Evolutionary conservation across 2,888 invertebrate species (phyloP).

Genomic region (Sinhomidia bicolor): DNA sequence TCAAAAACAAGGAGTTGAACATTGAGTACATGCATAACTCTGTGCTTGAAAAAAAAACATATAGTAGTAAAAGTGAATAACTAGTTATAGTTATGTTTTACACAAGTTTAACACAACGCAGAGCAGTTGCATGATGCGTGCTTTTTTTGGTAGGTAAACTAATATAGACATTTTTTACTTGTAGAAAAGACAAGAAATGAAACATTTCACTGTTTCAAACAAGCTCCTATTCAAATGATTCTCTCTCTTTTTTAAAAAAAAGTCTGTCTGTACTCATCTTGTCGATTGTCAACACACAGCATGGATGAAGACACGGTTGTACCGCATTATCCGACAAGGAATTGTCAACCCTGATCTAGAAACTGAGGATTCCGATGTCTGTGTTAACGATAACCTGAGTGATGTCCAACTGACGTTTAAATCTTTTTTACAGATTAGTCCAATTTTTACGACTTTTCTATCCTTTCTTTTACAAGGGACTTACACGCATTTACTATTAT

Average conservation of each 20-base stretch:
- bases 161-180: background rate
- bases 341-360: constrained; percentile 53
- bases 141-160: too few species aligned
- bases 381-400: constrained; percentile 30
- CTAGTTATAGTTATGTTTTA: too few species aligned
- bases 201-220: background rate
- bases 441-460: background rate
- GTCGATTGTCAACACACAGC: constrained; percentile 46
- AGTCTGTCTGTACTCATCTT: background rate
- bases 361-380: constrained; percentile 23
- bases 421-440: constrained; percentile 25
- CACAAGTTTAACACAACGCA: background rate
- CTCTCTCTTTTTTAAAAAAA: too few species aligned
- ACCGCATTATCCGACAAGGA: constrained; percentile 1
- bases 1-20: constrained; percentile 15
- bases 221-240: background rate
- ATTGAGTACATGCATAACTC: constrained; percentile 9
- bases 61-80: too few species aligned
- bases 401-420: constrained; percentile 19
- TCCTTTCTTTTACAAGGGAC: background rate
- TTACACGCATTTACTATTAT: background rate
- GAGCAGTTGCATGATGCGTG: background rate
- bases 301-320: background rate
- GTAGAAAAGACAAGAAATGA: background rate
- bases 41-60: too few species aligned